Percentiles rank a stretch among this genome's conserved stretches.
Evolutionary conservation across 2,797 vertebrate species (phyloP).

Genomic region (Enteromius paludinosus): DNA sequence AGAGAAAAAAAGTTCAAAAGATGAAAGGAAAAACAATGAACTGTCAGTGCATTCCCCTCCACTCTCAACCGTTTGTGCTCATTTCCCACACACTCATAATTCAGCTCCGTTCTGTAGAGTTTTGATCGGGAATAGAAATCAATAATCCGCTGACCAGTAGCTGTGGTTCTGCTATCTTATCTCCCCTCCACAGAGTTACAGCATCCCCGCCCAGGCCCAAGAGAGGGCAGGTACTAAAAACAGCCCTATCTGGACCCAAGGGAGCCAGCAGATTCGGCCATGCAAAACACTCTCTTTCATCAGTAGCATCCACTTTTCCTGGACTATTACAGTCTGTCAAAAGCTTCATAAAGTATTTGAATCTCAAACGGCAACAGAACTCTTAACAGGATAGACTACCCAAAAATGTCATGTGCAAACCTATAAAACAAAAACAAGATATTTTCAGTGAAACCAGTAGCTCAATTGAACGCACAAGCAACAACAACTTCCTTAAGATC

Average conservation of each 20-base stretch:
- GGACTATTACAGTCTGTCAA: background rate
- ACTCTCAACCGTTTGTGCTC: constrained; percentile 24
- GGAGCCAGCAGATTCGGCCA: constrained; percentile 44
- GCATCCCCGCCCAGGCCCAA: constrained; percentile 52
- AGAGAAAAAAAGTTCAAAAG: constrained; percentile 36
- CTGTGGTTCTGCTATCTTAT: constrained; percentile 47
- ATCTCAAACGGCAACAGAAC: background rate
- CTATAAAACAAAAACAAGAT: background rate
- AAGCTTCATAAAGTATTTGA: background rate
- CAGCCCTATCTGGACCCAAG: constrained; percentile 49
- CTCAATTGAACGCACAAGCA: background rate
- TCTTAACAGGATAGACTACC: background rate
- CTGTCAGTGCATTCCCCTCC: constrained; percentile 39
- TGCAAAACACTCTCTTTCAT: constrained; percentile 42
- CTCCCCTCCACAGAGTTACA: constrained; percentile 41
- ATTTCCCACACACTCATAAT: constrained; percentile 11
- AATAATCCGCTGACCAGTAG: constrained; percentile 46
- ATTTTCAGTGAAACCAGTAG: background rate
- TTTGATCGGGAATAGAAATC: constrained; percentile 42
- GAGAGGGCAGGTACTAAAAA: constrained; percentile 53
- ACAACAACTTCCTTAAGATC: background rate
- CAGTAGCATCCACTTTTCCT: constrained; percentile 36
- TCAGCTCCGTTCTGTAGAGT: background rate
- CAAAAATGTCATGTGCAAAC: background rate
- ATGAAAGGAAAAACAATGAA: constrained; percentile 44